These are phyloP conservation scores for Cyclura pinguis DNA, from an alignment of 2,797 vertebrate genomes.

Conservation along the genomic window DNA sequence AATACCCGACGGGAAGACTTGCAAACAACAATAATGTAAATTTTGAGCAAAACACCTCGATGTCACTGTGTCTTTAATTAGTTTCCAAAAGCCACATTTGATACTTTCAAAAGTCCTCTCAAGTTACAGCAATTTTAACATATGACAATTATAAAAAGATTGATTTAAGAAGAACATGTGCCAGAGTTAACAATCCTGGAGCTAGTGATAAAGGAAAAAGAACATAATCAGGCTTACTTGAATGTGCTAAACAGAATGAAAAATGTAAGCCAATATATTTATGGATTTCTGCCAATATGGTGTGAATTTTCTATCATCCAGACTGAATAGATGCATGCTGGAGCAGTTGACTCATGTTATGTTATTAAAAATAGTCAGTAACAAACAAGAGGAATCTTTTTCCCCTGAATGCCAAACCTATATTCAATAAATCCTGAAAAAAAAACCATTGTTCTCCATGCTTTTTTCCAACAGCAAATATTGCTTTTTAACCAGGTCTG, in stretches of 20 bases:
- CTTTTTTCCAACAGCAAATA: neutral
- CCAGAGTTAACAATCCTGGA: conserved; percentile 7
- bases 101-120: neutral
- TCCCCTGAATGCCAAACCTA: neutral
- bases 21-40: neutral
- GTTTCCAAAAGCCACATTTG: neutral
- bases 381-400: neutral
- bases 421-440: neutral
- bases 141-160: neutral
- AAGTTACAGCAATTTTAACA: conserved; percentile 25
- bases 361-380: neutral
- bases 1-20: neutral
- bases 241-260: neutral
- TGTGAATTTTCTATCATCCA: neutral
- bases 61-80: neutral
- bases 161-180: neutral
- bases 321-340: neutral
- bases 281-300: conserved; percentile 3
- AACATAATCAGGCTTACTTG: conserved; percentile 37
- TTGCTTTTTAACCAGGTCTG: neutral
- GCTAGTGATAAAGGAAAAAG: neutral
- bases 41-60: neutral
- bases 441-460: neutral
- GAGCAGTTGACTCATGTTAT: neutral
- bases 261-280: neutral